These are phyloP conservation scores for Apodemia mormo DNA, from an alignment of 2,888 invertebrate genomes.

Conservation along the genomic window DNA sequence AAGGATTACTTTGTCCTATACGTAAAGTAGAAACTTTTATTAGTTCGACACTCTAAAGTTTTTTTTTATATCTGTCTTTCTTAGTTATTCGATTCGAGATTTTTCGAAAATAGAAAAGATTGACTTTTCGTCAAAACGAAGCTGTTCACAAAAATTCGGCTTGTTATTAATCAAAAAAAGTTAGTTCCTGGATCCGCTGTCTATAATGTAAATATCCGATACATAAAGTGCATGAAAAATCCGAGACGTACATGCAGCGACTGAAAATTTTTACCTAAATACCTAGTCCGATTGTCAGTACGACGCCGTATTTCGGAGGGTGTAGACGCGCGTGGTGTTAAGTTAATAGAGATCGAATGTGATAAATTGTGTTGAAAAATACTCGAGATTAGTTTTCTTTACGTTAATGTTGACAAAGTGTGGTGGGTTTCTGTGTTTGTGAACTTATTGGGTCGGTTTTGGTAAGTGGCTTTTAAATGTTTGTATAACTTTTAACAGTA, in stretches of 20 bases:
- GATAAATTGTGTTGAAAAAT: neutral
- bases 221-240: neutral
- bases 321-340: neutral
- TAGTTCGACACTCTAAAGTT: no score
- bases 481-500: no score
- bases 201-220: neutral
- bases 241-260: neutral
- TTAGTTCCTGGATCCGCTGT: no score
- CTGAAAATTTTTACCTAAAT: neutral
- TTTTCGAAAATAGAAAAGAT: no score
- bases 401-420: neutral
- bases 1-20: no score
- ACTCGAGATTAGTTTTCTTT: neutral
- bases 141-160: no score
- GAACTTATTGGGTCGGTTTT: neutral
- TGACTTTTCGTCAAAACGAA: no score
- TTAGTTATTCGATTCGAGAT: no score
- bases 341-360: neutral
- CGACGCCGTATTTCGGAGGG: neutral
- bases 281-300: neutral
- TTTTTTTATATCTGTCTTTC: no score
- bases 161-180: no score
- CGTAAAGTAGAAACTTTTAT: no score
- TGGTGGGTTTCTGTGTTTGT: neutral
- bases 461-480: neutral